phyloP scores from a whole-genome alignment of 2,113 vertebrate species.

The Nipponia nippon region DNA sequence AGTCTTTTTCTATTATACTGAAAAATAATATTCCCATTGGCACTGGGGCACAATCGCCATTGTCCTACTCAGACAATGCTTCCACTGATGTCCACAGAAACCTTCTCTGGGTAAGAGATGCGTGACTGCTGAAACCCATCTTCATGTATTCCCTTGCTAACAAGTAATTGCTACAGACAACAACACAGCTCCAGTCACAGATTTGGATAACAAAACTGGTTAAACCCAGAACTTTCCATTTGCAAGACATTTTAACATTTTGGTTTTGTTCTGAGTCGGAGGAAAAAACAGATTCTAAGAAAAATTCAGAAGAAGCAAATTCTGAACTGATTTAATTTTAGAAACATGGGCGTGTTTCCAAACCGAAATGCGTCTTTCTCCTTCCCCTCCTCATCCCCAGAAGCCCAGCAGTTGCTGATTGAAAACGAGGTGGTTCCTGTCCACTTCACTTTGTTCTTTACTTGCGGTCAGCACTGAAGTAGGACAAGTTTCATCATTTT shows the following conservation, averaged over 20 bases:
- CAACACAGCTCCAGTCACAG: neutral
- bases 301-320: neutral
- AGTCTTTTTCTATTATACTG: neutral
- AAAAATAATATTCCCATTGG: neutral
- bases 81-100: neutral
- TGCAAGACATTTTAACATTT: neutral
- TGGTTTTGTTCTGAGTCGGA: neutral
- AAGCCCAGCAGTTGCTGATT: neutral
- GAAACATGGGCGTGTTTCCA: neutral
- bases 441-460: neutral
- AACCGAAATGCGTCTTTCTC: neutral
- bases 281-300: neutral
- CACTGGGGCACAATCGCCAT: neutral
- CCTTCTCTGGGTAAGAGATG: neutral
- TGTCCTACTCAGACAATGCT: slow-evolving; percentile 3
- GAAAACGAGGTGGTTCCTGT: neutral
- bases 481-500: neutral
- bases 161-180: neutral
- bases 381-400: neutral
- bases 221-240: neutral
- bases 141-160: neutral
- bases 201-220: neutral
- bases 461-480: neutral
- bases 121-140: neutral
- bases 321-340: neutral